Base-by-base conservation (phyloP, 1,140 invertebrate genomes). In the Saccostrea echinata region DNA sequence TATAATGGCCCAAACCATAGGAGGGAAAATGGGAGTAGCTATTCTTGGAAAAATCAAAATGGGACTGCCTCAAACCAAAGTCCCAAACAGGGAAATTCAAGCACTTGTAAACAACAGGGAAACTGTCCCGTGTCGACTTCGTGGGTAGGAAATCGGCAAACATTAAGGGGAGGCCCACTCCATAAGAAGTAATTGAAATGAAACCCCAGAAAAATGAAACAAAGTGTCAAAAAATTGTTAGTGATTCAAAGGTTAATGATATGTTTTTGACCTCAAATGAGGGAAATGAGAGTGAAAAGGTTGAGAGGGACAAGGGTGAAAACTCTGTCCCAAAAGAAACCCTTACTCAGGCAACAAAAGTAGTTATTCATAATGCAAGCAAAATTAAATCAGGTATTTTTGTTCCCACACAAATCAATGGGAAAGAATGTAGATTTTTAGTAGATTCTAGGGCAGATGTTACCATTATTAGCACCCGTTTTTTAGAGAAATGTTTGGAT, bases 41-140 rank as follows among this genome's bases (percentile, higher is more conserved):
- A 84, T 21, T 53, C 18, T 24, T 21, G n/a, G 16, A 84, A 1
- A 30, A 84, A 52, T 55, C 51, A 30, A 16, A 55, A 84, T 55
- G 52, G 82, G 82, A 84, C 1, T 21, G 2, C 51, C 24, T 24
- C 3, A 53, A 24, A 3, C 13, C 18, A 52, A 21, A 1, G 27
- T 16, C 11, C 82, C 82, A 21, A 84, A 30, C 0, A 27, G 82
- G 52, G 52, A 84, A 84, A 53, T 8, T 24, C 82, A 55, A 43
- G n/a, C 43, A 3, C 16, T 55, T 16, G 52, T n/a, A 84, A 24
- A 11, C 12, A 16, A n/a, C 52, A 57, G 18, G 82, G 53, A 84
- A 84, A 84, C 82, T 16, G 52, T 84, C 51, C 24, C 24, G n/a
- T 53, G 82, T 84, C 82, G 82, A 57, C 82, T 84, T 84, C 82